Conservation (phyloP, 1,140 invertebrate species). For the Oryctes rhinoceros region DNA sequence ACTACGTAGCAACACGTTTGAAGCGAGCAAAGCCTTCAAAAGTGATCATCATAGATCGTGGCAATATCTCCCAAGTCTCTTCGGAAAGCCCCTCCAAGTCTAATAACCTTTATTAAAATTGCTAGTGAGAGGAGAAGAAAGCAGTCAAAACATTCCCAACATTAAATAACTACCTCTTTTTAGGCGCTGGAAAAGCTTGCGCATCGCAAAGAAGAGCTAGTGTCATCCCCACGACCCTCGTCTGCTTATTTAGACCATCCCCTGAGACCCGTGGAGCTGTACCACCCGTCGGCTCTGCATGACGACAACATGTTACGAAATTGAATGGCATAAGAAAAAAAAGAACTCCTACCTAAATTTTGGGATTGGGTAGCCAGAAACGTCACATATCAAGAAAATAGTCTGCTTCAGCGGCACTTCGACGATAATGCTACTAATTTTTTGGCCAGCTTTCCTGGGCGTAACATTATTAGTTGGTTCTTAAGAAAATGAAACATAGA, state of each 20-base stretch:
- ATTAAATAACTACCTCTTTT: slow-evolving; percentile 62
- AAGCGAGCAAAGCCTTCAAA: too few relatives aligned
- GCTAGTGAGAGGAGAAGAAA: too few relatives aligned
- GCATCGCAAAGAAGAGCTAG: slow-evolving; percentile 71
- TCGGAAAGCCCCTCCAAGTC: too few relatives aligned
- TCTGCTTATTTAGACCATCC: slow-evolving; percentile 66
- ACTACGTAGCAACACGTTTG: too few relatives aligned
- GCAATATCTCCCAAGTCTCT: too few relatives aligned
- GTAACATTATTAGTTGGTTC: slow-evolving; percentile 66
- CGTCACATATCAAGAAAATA: slow-evolving; percentile 66
- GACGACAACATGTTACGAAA: slow-evolving; percentile 46
- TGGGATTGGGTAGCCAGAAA: slow-evolving; percentile 68
- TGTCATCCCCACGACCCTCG: slow-evolving; percentile 53
- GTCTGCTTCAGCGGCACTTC: slow-evolving; percentile 45
- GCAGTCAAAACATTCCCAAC: background rate
- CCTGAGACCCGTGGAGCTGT: slow-evolving; percentile 69
- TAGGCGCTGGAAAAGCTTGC: slow-evolving; percentile 69
- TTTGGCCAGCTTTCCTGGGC: slow-evolving; percentile 69
- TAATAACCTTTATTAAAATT: too few relatives aligned
- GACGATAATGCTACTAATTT: slow-evolving; percentile 69
- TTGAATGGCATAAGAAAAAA: slow-evolving; percentile 44
- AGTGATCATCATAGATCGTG: too few relatives aligned
- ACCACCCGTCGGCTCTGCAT: slow-evolving; percentile 69
- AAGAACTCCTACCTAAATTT: slow-evolving; percentile 63
- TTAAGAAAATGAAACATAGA: background rate